Conservation (phyloP, 2,797 vertebrate genomes). For the Lemur catta region DNA sequence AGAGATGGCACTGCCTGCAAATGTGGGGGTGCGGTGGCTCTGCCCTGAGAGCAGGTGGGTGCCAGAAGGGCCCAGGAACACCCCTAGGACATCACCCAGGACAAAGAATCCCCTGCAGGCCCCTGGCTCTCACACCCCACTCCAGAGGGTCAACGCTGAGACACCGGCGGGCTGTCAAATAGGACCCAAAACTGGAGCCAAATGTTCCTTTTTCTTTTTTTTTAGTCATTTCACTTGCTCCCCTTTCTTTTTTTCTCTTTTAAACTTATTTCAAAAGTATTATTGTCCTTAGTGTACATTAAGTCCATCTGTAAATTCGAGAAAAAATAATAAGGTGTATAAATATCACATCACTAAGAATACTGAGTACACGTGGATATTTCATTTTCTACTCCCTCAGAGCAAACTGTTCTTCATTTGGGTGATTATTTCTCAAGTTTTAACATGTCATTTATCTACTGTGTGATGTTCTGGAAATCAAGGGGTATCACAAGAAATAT, state of each 20-base stretch:
- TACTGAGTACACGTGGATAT: accelerated
- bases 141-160: too few species aligned
- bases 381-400: not conserved
- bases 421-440: not conserved
- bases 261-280: not conserved
- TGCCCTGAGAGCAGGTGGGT: not conserved
- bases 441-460: not conserved
- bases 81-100: not conserved
- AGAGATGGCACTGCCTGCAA: not conserved
- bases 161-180: not conserved
- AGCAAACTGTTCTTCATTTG: not conserved
- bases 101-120: not conserved
- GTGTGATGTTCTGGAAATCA: not conserved
- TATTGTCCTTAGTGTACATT: not conserved
- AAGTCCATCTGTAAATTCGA: not conserved
- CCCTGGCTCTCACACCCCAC: accelerated
- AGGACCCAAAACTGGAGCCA: not conserved
- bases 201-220: too few species aligned
- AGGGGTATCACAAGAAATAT: not conserved
- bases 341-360: not conserved
- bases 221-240: not conserved
- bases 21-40: not conserved
- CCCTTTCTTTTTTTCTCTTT: not conserved
- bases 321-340: not conserved
- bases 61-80: not conserved